Base-by-base conservation (phyloP, 1,140 invertebrate genomes). In the Ladona fulva region DNA sequence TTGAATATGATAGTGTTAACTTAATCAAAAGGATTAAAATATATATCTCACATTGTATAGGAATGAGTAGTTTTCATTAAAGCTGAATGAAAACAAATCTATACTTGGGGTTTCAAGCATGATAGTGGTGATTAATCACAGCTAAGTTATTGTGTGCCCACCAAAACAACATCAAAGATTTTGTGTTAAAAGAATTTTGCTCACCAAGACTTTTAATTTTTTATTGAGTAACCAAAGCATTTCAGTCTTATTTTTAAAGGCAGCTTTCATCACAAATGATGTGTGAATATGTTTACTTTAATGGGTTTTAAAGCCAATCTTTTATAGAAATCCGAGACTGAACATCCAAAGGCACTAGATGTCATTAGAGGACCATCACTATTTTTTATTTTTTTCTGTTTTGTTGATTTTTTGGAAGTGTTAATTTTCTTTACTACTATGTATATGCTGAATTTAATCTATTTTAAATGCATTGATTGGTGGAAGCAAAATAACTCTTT, bases 41-140 rank as follows among this genome's bases (percentile, higher is more conserved):
- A 66, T 66, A 66, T 66, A 66, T 66, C 52, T 66, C 52, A 66
- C 52, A 66, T 66, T 66, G 52, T 66, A 66, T 66, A 66, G 52
- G 52, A 66, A 66, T 12, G 52, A 66, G 52, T 66, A 66, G 52
- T 19, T 66, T 16, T 66, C n/a, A 22, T 22, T 3, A 66, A 19
- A 22, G 29, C 1, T 37, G 29, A 37, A 37, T 37, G 29, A 8
- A 37, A 37, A 37, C 29, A 37, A 37, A 37, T 37, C 29, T 37
- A 37, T 37, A 37, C n/a, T 66, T 66, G 52, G n/a, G 14, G 52
- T 66, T 66, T 66, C 16, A 66, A 6, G n/a, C 16, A 22, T 6
- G 29, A 66, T 66, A 19, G 52, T 19, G 52, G 52, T 22, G 52
- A 66, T 16, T 19, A 66, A 66, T 6, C n/a, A 12, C 52, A 66